Conservation (phyloP, 2,888 invertebrate genomes). For the Brachycybe producta region DNA sequence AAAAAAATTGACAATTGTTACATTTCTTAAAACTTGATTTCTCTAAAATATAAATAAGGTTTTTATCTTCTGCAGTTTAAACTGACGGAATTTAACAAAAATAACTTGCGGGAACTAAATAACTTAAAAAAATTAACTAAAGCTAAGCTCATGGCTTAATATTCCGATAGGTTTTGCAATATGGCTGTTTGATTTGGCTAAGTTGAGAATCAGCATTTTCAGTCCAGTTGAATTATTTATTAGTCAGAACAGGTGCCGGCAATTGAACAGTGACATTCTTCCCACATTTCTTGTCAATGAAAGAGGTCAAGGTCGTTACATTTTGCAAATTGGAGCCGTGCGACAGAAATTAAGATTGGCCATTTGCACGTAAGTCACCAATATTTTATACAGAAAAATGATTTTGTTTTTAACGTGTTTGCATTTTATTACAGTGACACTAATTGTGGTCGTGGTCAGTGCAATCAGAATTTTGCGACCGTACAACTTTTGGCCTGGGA, state of each 20-base stretch:
- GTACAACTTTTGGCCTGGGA: conserved; percentile 15
- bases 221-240: no score
- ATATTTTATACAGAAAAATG: not conserved
- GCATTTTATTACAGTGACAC: not conserved
- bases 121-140: no score
- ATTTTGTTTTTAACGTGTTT: not conserved
- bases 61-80: no score
- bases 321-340: conserved; percentile 1
- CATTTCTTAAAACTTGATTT: no score
- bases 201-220: no score
- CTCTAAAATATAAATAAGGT: no score
- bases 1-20: no score
- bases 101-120: no score
- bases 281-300: conserved; percentile 11
- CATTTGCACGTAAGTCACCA: conserved; percentile 13
- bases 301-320: conserved; percentile 8
- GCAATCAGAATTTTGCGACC: conserved; percentile 9
- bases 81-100: no score
- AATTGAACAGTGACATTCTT: conserved; percentile 1
- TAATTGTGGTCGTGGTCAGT: conserved; percentile 5
- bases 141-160: no score
- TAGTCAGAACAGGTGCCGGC: conserved; percentile 9
- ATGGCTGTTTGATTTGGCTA: no score
- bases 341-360: conserved; percentile 9
- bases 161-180: no score